These are phyloP conservation scores for Acanthopagrus latus DNA, from an alignment of 2,797 vertebrate genomes.

Conservation along the genomic window DNA sequence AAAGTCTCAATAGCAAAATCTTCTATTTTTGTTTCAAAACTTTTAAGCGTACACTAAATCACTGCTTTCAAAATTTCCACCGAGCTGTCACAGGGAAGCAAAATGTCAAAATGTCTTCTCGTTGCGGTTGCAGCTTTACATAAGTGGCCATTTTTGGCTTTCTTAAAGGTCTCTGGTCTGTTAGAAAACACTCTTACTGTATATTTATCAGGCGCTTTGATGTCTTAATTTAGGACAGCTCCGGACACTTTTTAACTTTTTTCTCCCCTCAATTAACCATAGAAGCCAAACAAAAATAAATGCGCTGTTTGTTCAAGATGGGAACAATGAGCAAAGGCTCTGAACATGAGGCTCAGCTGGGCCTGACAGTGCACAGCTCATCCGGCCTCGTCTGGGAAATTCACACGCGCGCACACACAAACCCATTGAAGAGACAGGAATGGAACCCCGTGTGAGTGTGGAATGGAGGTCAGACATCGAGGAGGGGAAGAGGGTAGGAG, in stretches of 20 bases:
- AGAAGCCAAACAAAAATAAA: constrained; percentile 80
- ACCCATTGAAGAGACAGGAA: constrained; percentile 64
- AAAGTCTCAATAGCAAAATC: not conserved
- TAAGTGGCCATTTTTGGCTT: not conserved
- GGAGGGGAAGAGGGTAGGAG: constrained; percentile 42
- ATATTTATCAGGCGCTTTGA: constrained; percentile 80
- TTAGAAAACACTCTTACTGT: constrained; percentile 48
- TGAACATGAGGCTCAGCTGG: constrained; percentile 79
- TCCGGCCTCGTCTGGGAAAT: constrained; percentile 82
- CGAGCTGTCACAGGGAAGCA: too few relatives aligned
- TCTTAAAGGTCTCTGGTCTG: constrained; percentile 14
- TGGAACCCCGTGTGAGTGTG: constrained; percentile 68
- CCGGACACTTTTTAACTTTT: constrained; percentile 61
- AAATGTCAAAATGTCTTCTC: not conserved
- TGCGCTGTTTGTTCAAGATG: constrained; percentile 83
- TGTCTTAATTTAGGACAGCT: constrained; percentile 80
- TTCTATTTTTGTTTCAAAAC: not conserved
- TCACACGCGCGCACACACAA: constrained; percentile 35
- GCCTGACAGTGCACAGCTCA: constrained; percentile 72
- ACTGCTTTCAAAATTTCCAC: too few relatives aligned
- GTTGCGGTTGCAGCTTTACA: not conserved
- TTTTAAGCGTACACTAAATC: not conserved
- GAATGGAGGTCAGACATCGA: constrained; percentile 69
- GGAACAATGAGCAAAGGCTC: constrained; percentile 85
- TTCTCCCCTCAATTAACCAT: constrained; percentile 75